A percentile compares a stretch with the other conserved stretches of the same genome.
Evolutionary conservation across 2,888 invertebrate species (phyloP).

Genomic region (Panopea generosa): DNA sequence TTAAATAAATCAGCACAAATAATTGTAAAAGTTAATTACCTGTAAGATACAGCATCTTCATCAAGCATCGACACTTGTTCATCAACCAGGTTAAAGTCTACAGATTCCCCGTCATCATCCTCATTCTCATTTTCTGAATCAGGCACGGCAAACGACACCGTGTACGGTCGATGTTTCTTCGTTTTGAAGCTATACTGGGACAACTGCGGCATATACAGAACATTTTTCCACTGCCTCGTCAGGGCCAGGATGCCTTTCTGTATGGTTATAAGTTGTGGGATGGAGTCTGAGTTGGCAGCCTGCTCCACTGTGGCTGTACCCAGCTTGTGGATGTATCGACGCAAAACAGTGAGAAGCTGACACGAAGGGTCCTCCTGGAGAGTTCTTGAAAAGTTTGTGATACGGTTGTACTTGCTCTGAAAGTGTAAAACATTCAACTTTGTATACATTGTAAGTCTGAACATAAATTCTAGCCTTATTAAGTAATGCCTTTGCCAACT

Average conservation of each 20-base stretch:
- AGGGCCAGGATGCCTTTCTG: conserved; percentile 98
- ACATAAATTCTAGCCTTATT: too few species aligned
- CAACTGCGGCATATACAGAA: conserved; percentile 95
- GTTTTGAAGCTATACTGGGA: conserved; percentile 93
- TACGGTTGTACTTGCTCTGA: conserved; percentile 95
- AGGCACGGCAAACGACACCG: conserved; percentile 93
- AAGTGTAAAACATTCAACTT: too few species aligned
- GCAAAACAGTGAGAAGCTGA: conserved; percentile 95
- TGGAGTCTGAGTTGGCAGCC: conserved; percentile 92
- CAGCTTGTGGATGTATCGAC: conserved; percentile 91
- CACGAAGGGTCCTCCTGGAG: conserved; percentile 98
- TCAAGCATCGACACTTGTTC: conserved; percentile 90
- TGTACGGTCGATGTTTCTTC: conserved; percentile 89
- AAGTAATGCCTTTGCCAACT: too few species aligned
- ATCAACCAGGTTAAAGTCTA: conserved; percentile 90
- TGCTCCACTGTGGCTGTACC: conserved; percentile 92
- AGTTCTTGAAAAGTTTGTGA: conserved; percentile 92
- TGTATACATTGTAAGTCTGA: too few species aligned
- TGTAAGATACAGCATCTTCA: conserved; percentile 62
- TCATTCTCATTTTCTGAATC: conserved; percentile 66
- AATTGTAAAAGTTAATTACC: too few species aligned
- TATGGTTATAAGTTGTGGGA: conserved; percentile 94
- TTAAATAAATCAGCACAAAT: too few species aligned
- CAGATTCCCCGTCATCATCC: conserved; percentile 76
- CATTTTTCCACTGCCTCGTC: conserved; percentile 98